Conservation (phyloP, 2,113 vertebrate genomes). For the Phalacrocorax pelagicus region DNA sequence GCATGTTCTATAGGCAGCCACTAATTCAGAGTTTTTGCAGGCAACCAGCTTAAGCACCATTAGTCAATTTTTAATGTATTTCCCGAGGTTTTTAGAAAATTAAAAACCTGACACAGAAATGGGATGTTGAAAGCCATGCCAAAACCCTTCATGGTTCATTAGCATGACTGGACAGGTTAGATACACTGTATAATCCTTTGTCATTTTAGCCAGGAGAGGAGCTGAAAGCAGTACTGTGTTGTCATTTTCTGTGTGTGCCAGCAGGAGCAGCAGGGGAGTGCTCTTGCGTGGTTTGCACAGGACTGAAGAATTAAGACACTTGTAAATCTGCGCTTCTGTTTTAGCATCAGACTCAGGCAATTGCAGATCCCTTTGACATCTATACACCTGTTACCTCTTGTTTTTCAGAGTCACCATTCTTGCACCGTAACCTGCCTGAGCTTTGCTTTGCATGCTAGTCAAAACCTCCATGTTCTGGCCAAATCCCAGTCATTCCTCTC, state of each 20-base stretch:
- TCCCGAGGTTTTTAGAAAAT: not conserved
- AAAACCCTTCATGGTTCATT: not conserved
- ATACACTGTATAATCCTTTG: not conserved
- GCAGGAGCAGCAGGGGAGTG: not conserved
- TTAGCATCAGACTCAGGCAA: rapidly evolving
- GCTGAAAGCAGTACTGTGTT: not conserved
- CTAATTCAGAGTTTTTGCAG: not conserved
- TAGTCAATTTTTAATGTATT: not conserved
- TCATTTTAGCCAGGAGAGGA: not conserved
- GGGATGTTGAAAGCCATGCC: not conserved
- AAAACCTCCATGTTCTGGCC: not conserved
- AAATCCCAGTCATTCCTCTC: not conserved
- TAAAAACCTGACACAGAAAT: not conserved
- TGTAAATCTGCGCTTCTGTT: not conserved
- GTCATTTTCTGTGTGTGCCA: not conserved
- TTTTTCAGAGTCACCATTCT: not conserved
- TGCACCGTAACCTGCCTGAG: not conserved
- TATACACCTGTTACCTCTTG: not conserved
- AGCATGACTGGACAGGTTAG: not conserved
- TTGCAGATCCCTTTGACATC: not conserved
- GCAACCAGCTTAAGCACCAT: not conserved
- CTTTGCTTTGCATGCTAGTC: not conserved
- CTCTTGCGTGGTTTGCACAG: not conserved
- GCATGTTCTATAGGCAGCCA: not conserved
- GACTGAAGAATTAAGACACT: not conserved